phyloP scores from a whole-genome alignment of 2,113 vertebrate species.

The Bolborhynchus lineola region DNA sequence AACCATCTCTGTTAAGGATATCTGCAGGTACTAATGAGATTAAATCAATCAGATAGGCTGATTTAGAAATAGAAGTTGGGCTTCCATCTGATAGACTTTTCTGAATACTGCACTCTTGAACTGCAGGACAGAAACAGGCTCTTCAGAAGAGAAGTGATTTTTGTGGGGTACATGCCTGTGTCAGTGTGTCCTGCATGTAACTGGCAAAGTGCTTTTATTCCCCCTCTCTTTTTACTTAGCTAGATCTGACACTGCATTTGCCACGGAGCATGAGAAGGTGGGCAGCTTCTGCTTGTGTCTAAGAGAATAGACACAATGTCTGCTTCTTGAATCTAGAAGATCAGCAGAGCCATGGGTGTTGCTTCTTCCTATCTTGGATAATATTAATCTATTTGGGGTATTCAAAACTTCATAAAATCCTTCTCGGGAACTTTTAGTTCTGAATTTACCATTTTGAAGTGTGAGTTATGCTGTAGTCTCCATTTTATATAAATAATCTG shows the following conservation, averaged over 20 bases:
- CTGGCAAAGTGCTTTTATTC: not conserved
- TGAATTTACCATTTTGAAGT: not conserved
- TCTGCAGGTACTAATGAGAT: not conserved
- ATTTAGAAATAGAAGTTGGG: not conserved
- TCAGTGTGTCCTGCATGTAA: not conserved
- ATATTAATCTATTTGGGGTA: not conserved
- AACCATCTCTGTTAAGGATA: not conserved
- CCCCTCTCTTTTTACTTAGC: not conserved
- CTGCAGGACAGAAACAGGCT: not conserved
- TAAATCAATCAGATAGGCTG: not conserved
- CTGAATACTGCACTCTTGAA: not conserved
- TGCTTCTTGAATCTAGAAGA: not conserved
- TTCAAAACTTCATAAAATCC: not conserved
- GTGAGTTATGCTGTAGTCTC: not conserved
- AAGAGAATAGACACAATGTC: too few species aligned
- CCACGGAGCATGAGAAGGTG: fast-evolving
- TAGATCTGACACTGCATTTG: not conserved
- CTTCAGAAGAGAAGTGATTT: not conserved
- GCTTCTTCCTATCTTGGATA: not conserved
- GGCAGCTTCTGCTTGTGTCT: not conserved
- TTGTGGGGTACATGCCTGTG: not conserved
- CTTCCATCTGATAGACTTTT: not conserved
- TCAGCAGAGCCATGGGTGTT: not conserved
- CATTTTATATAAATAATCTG: not conserved
- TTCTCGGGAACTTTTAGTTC: not conserved